phyloP scores from a whole-genome alignment of 1,140 invertebrate genomes.

The Pseudachorutes palmiensis region DNA sequence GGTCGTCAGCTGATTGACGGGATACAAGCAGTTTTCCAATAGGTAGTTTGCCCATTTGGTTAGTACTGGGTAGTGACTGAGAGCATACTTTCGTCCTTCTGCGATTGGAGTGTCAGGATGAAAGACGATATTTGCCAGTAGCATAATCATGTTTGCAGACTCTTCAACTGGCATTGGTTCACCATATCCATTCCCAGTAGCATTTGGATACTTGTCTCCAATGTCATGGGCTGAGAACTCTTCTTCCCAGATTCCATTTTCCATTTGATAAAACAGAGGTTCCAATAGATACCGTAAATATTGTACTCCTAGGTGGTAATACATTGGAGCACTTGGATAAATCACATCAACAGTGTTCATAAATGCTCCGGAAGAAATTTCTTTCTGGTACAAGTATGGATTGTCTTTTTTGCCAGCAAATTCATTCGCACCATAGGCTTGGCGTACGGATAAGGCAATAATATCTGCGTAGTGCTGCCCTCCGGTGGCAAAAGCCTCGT shows the following conservation, averaged over 20 bases:
- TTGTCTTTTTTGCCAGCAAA: constrained; percentile 21
- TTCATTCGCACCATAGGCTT: no score
- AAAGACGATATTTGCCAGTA: constrained; percentile 22
- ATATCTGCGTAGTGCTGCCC: constrained; percentile 32
- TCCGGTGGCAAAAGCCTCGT: constrained; percentile 14
- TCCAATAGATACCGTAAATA: constrained; percentile 19
- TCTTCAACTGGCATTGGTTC: constrained; percentile 29
- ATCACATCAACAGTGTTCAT: constrained; percentile 35
- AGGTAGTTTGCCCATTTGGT: constrained; percentile 28
- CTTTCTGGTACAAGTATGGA: constrained; percentile 25
- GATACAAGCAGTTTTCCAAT: constrained; percentile 25
- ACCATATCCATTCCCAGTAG: constrained; percentile 22
- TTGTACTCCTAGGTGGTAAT: constrained; percentile 25
- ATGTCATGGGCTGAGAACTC: constrained; percentile 29
- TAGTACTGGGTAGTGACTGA: constrained; percentile 19
- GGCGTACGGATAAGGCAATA: constrained; percentile 27
- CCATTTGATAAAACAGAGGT: constrained; percentile 32
- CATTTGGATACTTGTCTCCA: constrained; percentile 27
- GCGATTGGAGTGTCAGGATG: constrained; percentile 8
- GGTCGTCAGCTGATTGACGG: constrained; percentile 31
- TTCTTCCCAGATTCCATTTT: constrained; percentile 22
- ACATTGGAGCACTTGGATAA: constrained; percentile 23
- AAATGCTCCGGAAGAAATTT: constrained; percentile 21
- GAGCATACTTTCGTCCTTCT: constrained; percentile 12
- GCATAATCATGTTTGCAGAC: constrained; percentile 33